Evolutionary conservation across 2,113 vertebrate genomes (phyloP).

Genomic region (Recurvirostra avosetta): DNA sequence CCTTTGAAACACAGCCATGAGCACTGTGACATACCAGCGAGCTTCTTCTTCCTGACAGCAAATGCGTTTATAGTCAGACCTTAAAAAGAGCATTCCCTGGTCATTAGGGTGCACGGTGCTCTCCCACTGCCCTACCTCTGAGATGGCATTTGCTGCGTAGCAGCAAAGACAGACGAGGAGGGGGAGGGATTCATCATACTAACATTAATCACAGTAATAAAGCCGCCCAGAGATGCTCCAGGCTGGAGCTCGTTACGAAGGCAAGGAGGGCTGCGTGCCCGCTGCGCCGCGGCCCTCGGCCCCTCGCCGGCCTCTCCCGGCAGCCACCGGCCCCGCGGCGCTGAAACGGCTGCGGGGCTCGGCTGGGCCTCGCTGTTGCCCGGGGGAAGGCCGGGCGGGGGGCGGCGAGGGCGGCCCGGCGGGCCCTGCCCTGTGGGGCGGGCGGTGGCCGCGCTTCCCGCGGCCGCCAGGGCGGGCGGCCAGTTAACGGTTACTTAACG

Average conservation of each 20-base stretch:
- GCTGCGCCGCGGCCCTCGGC: rapidly evolving
- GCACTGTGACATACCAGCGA: rapidly evolving
- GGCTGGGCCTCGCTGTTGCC: too few relatives aligned
- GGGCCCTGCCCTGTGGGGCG: neutral
- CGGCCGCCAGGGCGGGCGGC: neutral
- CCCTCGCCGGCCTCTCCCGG: rapidly evolving
- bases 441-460: neutral
- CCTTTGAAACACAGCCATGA: neutral
- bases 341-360: rapidly evolving
- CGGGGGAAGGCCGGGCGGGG: neutral
- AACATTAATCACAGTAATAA: neutral
- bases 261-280: neutral
- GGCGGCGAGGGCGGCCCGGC: rapidly evolving
- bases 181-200: neutral
- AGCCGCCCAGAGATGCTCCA: neutral
- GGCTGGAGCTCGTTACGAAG: neutral
- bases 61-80: neutral
- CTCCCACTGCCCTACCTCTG: neutral
- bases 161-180: rapidly evolving
- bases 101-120: neutral
- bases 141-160: neutral
- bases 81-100: neutral
- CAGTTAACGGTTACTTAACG: neutral
- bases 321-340: neutral
- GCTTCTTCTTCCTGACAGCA: too few relatives aligned